Evolutionary conservation across 2,888 invertebrate genomes (phyloP).

Genomic region (Dendrolimus houi): DNA sequence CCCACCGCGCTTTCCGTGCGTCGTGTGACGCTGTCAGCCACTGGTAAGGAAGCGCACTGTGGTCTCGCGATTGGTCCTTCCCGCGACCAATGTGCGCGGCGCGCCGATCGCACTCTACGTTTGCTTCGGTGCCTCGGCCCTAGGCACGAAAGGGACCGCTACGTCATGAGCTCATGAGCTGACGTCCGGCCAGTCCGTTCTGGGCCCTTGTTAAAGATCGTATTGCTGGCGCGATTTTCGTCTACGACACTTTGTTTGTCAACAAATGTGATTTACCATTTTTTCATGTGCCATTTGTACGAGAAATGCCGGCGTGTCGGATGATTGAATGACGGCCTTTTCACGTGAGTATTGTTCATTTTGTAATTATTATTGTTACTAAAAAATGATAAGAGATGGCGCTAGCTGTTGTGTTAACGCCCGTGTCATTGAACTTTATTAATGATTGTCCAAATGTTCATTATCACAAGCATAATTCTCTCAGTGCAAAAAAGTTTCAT

Average conservation of each 20-base stretch:
- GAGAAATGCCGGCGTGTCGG: conserved; percentile 32
- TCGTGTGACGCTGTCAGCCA: conserved; percentile 31
- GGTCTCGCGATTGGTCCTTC: conserved; percentile 40
- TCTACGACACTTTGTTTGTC: conserved; percentile 36
- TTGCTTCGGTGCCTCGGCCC: conserved; percentile 32
- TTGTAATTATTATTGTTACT: conserved; percentile 30
- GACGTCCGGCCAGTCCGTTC: conserved; percentile 46
- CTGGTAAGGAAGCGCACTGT: conserved; percentile 35
- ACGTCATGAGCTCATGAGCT: conserved; percentile 13
- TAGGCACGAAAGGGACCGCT: conserved; percentile 57
- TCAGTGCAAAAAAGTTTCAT: no score
- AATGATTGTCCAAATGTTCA: conserved; percentile 12
- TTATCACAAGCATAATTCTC: no score
- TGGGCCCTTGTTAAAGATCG: conserved; percentile 60
- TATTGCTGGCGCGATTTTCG: conserved; percentile 39
- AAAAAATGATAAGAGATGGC: conserved; percentile 51
- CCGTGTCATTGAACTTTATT: conserved; percentile 57
- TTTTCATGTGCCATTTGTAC: conserved; percentile 33
- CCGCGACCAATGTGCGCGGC: conserved; percentile 45
- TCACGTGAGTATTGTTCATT: conserved; percentile 53
- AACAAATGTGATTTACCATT: conserved; percentile 45
- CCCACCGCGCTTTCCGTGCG: conserved; percentile 54
- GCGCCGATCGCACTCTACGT: conserved; percentile 1
- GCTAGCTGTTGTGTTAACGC: conserved; percentile 38
- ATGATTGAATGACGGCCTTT: conserved; percentile 30